Conservation (phyloP, 2,797 vertebrate species). For the Clarias pachynema region DNA sequence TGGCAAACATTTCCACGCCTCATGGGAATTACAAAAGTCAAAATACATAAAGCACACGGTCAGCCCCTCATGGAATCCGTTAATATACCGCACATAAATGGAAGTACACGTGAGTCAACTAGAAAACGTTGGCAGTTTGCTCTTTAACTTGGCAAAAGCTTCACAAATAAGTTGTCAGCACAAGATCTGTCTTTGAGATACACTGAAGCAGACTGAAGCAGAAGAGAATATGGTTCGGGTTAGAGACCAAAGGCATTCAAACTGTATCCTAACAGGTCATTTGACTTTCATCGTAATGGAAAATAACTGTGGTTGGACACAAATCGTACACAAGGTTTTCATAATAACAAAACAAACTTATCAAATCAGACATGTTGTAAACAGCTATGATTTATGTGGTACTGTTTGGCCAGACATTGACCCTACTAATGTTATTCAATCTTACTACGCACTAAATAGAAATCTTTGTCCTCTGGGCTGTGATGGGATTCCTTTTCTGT, state of each 20-base stretch:
- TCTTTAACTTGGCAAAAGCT: conserved; percentile 66
- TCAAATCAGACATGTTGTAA: conserved; percentile 68
- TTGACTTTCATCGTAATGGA: conserved; percentile 48
- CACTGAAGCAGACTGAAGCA: conserved; percentile 36
- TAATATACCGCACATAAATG: conserved; percentile 69
- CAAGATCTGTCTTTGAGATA: conserved; percentile 58
- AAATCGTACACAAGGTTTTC: conserved; percentile 9
- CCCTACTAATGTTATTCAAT: conserved; percentile 59
- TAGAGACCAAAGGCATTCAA: conserved; percentile 64
- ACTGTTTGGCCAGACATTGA: conserved; percentile 65
- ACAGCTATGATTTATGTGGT: conserved; percentile 69
- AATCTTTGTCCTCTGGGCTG: conserved; percentile 64
- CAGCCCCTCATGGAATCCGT: conserved; percentile 51
- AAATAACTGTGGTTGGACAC: conserved; percentile 24
- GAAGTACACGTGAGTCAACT: conserved; percentile 61
- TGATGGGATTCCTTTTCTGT: conserved; percentile 57
- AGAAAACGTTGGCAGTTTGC: conserved; percentile 70
- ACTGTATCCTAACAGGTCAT: conserved; percentile 57
- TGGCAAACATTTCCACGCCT: conserved; percentile 60
- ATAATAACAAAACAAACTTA: conserved; percentile 61
- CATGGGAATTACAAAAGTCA: conserved; percentile 62
- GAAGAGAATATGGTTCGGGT: conserved; percentile 41
- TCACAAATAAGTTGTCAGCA: conserved; percentile 61
- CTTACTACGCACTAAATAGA: conserved; percentile 65
- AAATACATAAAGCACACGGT: conserved; percentile 62